Evolutionary conservation across 2,888 invertebrate genomes (phyloP), one percentile per base, ranked within the genome.

Genomic region (Cactoblastis cactorum): DNA sequence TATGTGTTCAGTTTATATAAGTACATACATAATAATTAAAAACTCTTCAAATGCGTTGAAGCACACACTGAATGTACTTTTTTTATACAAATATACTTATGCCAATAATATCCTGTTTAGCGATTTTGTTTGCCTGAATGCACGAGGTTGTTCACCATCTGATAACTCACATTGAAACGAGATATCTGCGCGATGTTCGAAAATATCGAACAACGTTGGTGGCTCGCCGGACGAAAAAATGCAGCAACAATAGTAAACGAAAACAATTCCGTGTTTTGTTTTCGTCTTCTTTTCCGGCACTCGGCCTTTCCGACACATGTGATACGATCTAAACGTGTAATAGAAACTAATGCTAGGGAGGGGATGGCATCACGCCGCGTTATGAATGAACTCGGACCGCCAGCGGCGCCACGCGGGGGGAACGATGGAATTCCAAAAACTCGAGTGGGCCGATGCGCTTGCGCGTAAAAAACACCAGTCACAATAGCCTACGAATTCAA

Each of bases 341-440:
- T 61, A 61, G 56, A 59, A 59, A 56, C 55, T 59, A 57, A 62
- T 58, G 55, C 53, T 54, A 57, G 53, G 63, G 65, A 62, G 63
- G 67, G 59, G 63, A 60, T 61, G 77, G 76, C 72, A 76, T 75
- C 80, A 77, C 75, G 80, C 71, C 71, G 80, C 57, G 83, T 83
- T 83, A 84, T 89, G 88, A 89, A 89, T 89, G 88, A 81, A 85
- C 74, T 61, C 66, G 69, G 82, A 80, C 82, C 82, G 78, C 80
- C 75, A 64, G 69, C 73, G 62, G 62, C 65, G 60, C 65, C 57
- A 63, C 59, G 65, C 59, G 60, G 58, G 61, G 65, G 57, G 46
- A 63, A 63, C 62, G 57, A 65, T 48, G 76, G 87, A 88, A 89
- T 89, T 88, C 83, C 86, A 86, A 89, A 86, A 86, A 83, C 79